A percentile compares a stretch with the other conserved stretches of the same genome.
These are phyloP conservation scores for Coccyzus lansbergi DNA, from an alignment of 2,797 vertebrate genomes.

Conservation along the genomic window DNA sequence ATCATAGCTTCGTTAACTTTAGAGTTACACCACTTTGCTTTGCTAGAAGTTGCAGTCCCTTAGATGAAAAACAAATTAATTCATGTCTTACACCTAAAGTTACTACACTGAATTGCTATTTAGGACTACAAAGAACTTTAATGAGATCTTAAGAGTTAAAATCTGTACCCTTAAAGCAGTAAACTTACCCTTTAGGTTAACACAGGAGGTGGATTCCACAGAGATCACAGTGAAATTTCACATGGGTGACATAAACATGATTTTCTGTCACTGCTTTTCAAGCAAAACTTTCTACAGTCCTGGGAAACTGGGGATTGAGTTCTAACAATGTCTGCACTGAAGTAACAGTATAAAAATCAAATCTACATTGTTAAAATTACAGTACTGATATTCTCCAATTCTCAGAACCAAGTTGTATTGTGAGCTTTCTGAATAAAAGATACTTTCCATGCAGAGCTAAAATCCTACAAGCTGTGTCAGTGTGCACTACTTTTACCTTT, in stretches of 20 bases:
- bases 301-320: not conserved
- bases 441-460: not conserved
- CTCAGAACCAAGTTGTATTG: not conserved
- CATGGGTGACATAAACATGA: not conserved
- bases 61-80: not conserved
- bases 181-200: not conserved
- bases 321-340: not conserved
- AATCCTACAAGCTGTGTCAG: not conserved
- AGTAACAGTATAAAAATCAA: not conserved
- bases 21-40: not conserved
- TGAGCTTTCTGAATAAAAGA: not conserved
- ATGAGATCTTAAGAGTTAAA: not conserved
- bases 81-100: not conserved
- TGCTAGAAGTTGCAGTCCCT: not conserved
- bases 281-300: not conserved
- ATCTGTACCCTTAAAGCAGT: not conserved
- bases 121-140: not conserved
- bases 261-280: not conserved
- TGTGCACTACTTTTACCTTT: not conserved
- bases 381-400: not conserved
- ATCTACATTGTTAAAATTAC: not conserved
- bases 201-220: not conserved
- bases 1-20: not conserved
- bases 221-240: not conserved
- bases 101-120: not conserved